Evolutionary conservation across 2,888 invertebrate genomes (phyloP).

Genomic region (Melangyna quadrimaculata): DNA sequence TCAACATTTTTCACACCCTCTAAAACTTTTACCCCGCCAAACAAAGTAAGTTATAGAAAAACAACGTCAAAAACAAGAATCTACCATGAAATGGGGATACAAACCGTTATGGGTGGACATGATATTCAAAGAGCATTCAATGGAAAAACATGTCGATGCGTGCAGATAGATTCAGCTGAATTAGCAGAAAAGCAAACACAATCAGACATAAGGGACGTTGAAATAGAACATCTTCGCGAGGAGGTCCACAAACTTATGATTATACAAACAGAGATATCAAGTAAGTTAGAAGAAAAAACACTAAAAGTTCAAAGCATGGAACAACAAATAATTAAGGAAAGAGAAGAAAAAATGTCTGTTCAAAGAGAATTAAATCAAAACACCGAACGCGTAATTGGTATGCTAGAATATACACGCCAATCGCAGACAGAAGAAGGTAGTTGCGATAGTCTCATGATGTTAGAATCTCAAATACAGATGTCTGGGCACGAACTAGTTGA

Average conservation of each 20-base stretch:
- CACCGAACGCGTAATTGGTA: constrained; percentile 86
- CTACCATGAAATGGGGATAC: constrained; percentile 89
- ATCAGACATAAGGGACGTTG: constrained; percentile 85
- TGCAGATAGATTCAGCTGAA: constrained; percentile 81
- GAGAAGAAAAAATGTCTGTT: constrained; percentile 87
- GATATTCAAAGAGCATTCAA: constrained; percentile 88
- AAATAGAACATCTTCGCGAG: constrained; percentile 84
- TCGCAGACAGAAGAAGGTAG: constrained; percentile 83
- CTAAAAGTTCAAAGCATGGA: constrained; percentile 83
- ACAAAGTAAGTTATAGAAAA: constrained; percentile 74
- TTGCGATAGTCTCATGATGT: constrained; percentile 87
- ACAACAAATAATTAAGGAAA: constrained; percentile 85
- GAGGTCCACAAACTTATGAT: constrained; percentile 84
- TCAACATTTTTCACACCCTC: constrained; percentile 68
- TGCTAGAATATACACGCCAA: constrained; percentile 82
- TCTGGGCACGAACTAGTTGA: constrained; percentile 88
- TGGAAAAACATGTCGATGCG: constrained; percentile 81
- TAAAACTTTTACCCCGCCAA: constrained; percentile 61
- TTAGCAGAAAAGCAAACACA: constrained; percentile 84
- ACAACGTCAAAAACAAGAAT: constrained; percentile 84
- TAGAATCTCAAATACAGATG: constrained; percentile 89
- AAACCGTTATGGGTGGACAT: constrained; percentile 87
- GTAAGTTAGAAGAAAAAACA: constrained; percentile 80
- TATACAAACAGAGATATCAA: constrained; percentile 85
- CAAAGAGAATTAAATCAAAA: constrained; percentile 88